phyloP scores from a whole-genome alignment of 1,140 invertebrate genomes.

The Battus philenor region DNA sequence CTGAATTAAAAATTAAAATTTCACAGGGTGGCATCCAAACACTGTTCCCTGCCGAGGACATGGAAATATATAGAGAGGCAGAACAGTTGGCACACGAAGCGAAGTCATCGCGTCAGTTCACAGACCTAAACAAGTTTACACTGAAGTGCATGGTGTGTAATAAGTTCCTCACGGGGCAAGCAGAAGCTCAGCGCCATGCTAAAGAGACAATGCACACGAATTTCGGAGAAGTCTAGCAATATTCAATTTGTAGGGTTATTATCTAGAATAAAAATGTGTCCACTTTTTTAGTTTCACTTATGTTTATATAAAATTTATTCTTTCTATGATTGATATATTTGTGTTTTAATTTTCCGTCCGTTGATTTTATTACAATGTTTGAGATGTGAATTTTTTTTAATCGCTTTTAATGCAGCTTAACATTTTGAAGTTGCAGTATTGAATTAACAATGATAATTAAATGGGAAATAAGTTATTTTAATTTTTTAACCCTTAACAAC shows the following conservation, averaged over 20 bases:
- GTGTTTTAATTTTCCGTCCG: too few relatives aligned
- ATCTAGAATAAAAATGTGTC: neutral
- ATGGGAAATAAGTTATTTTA: too few relatives aligned
- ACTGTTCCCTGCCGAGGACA: constrained; percentile 87
- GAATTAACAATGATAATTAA: neutral
- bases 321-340: too few relatives aligned
- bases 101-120: constrained; percentile 91
- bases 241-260: neutral
- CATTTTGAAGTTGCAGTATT: neutral
- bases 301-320: too few relatives aligned
- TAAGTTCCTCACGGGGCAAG: constrained; percentile 83
- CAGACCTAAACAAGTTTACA: constrained; percentile 91
- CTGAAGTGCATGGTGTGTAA: constrained; percentile 89
- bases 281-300: neutral
- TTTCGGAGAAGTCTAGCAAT: constrained; percentile 89
- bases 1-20: constrained; percentile 4
- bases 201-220: constrained; percentile 88
- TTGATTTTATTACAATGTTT: too few relatives aligned
- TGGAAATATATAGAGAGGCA: constrained; percentile 84
- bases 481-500: too few relatives aligned
- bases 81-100: constrained; percentile 91
- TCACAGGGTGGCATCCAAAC: constrained; percentile 83
- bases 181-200: constrained; percentile 89
- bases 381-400: neutral
- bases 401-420: neutral